Evolutionary conservation across 2,888 invertebrate species (phyloP).

Genomic region (Sericinus montela): DNA sequence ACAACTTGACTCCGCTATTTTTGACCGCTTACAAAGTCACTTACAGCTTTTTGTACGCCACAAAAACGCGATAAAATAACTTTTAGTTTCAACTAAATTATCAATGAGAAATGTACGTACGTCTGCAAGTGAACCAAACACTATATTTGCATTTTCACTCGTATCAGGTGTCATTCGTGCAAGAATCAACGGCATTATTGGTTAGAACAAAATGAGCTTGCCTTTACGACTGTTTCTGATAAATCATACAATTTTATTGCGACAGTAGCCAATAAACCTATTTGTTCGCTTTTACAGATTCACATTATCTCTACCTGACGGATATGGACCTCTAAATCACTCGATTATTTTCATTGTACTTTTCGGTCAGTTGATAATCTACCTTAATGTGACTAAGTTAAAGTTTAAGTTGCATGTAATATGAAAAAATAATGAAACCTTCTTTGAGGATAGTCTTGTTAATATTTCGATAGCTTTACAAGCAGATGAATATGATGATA

Average conservation of each 20-base stretch:
- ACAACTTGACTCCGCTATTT: constrained; percentile 59
- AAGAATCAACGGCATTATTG: constrained; percentile 38
- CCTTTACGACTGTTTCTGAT: constrained; percentile 39
- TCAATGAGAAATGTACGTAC: constrained; percentile 5
- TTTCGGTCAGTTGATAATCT: constrained; percentile 23
- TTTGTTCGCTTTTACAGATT: constrained; percentile 62
- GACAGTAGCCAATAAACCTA: constrained; percentile 71
- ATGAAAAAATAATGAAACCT: background rate
- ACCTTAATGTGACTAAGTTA: constrained; percentile 28
- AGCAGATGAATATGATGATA: background rate
- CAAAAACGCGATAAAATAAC: constrained; percentile 17
- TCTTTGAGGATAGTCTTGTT: background rate
- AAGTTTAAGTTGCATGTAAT: constrained; percentile 19
- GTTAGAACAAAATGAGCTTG: constrained; percentile 38
- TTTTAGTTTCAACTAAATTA: constrained; percentile 16
- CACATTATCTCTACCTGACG: constrained; percentile 66
- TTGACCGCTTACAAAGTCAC: constrained; percentile 29
- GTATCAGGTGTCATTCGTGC: constrained; percentile 31
- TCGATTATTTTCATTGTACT: constrained; percentile 57
- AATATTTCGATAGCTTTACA: background rate
- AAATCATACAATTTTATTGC: constrained; percentile 65
- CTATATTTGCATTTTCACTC: constrained; percentile 11
- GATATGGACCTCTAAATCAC: constrained; percentile 67
- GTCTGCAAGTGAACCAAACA: constrained; percentile 4
- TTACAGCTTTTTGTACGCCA: constrained; percentile 15